phyloP scores from a whole-genome alignment of 53 echinoderm and acorn worm species.

The Paracentrotus lividus region DNA sequence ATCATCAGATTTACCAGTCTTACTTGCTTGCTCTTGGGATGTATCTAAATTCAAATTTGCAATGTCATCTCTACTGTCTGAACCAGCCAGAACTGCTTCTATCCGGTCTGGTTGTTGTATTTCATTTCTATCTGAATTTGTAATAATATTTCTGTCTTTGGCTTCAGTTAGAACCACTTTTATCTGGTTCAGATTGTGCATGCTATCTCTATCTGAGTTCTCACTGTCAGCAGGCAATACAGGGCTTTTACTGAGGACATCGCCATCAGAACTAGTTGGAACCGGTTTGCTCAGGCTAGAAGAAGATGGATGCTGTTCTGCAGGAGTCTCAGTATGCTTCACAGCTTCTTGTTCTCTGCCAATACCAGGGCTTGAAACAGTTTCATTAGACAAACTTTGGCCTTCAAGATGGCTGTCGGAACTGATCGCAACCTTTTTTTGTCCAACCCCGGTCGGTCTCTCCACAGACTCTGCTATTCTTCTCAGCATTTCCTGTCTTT shows the following conservation, averaged over 20 bases:
- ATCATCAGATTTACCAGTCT: not conserved
- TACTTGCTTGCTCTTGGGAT: not conserved
- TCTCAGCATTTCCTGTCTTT: constrained; percentile 16
- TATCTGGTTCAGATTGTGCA: not conserved
- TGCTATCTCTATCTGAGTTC: not conserved
- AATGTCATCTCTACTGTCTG: not conserved
- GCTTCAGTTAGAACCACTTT: too few relatives aligned
- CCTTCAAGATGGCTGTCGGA: not conserved
- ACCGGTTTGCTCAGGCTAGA: not conserved
- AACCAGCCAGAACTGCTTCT: constrained; percentile 23
- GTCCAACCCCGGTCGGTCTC: not conserved
- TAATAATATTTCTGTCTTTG: too few relatives aligned
- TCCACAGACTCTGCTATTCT: constrained; percentile 46
- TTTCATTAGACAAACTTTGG: not conserved
- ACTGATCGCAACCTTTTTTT: not conserved
- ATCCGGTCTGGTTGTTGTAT: not conserved
- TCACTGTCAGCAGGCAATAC: not conserved
- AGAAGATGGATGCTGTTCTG: not conserved
- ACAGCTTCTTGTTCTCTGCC: not conserved
- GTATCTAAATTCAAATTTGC: not conserved
- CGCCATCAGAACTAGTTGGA: constrained; percentile 6
- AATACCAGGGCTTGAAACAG: not conserved
- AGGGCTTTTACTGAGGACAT: not conserved
- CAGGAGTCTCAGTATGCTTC: not conserved
- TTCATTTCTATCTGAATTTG: not conserved